Conservation (phyloP, 2,797 vertebrate species). For the Sebastes oblongus region DNA sequence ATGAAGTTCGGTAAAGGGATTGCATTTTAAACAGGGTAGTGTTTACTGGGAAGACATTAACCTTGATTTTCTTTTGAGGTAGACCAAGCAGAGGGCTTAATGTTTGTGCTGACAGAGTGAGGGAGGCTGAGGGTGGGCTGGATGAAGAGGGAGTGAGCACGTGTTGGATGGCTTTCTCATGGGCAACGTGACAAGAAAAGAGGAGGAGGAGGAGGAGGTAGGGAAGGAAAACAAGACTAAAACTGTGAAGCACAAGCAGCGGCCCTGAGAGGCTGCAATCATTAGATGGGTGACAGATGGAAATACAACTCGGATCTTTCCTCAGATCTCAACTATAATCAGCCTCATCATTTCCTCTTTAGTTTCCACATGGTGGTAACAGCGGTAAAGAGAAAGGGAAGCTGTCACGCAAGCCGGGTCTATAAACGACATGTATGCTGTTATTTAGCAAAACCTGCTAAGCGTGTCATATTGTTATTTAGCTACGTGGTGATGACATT, state of each 20-base stretch:
- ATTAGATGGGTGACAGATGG: background rate
- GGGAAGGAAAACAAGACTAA: background rate
- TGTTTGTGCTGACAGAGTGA: slow-evolving; percentile 27
- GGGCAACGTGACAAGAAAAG: slow-evolving; percentile 23
- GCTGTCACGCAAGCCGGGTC: background rate
- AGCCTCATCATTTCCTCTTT: background rate
- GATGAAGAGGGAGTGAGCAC: background rate
- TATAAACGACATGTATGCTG: background rate
- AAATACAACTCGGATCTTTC: background rate
- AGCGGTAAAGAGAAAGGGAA: background rate
- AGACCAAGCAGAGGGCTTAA: background rate
- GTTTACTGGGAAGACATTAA: background rate
- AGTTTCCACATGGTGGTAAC: background rate
- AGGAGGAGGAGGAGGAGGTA: background rate
- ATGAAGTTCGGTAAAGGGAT: background rate
- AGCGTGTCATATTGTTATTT: background rate
- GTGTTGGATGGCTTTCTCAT: background rate
- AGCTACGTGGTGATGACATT: background rate
- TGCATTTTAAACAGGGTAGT: background rate
- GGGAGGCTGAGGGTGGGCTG: background rate
- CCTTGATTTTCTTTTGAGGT: background rate
- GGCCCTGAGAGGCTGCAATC: background rate
- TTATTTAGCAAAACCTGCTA: background rate
- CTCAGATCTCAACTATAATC: background rate
- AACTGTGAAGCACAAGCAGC: background rate